Evolutionary conservation across 1,140 invertebrate genomes (phyloP).

Genomic region (Drosophila virilis): DNA sequence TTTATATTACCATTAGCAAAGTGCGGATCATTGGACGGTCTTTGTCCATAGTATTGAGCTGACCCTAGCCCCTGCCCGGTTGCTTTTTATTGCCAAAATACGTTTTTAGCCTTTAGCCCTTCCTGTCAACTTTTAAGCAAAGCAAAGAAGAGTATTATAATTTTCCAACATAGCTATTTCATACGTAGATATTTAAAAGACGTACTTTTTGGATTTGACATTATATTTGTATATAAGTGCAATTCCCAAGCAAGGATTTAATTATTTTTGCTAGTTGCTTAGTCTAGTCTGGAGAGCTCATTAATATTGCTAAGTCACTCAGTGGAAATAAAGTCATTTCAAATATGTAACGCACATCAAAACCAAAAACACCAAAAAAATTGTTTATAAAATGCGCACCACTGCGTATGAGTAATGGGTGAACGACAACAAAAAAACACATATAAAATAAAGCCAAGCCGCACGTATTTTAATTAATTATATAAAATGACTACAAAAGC

Average conservation of each 20-base stretch:
- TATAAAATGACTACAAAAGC: slow-evolving; percentile 8
- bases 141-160: slow-evolving; percentile 12
- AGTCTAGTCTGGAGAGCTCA: no score
- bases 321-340: neutral
- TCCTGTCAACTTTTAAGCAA: slow-evolving; percentile 16
- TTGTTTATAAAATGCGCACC: neutral
- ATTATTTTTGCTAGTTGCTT: no score
- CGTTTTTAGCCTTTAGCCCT: slow-evolving; percentile 6
- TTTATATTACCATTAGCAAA: slow-evolving; percentile 74
- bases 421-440: neutral
- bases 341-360: no score
- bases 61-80: neutral
- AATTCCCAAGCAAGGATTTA: no score
- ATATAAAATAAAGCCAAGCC: neutral
- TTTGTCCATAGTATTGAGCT: slow-evolving; percentile 4
- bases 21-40: slow-evolving; percentile 57
- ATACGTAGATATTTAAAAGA: no score
- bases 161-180: neutral
- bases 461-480: slow-evolving; percentile 35
- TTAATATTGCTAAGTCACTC: no score
- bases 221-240: no score
- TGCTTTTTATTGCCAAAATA: slow-evolving; percentile 25
- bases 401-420: slow-evolving; percentile 14
- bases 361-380: slow-evolving; percentile 1
- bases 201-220: no score